Evolutionary conservation across 2,888 invertebrate genomes (phyloP).

Genomic region (Phaedon cochleariae): DNA sequence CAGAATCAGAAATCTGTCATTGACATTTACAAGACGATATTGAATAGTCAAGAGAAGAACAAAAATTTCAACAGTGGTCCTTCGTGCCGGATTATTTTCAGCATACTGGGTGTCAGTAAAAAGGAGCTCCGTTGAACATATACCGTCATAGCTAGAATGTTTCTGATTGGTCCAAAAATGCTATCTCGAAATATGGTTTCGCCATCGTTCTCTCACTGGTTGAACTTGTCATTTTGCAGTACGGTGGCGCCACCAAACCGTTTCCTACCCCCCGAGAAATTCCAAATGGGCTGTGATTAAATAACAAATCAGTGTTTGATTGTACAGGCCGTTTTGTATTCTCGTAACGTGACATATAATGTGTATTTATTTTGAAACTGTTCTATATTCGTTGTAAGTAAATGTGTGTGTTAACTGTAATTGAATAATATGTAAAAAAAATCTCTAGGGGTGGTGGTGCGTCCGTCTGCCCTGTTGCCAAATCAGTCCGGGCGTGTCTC

Average conservation of each 20-base stretch:
- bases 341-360: conserved; percentile 61
- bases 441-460: conserved; percentile 47
- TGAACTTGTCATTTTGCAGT: conserved; percentile 30
- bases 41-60: too few species aligned
- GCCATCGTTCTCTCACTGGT: background rate
- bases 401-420: conserved; percentile 53
- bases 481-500: conserved; percentile 56
- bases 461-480: conserved; percentile 54
- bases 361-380: conserved; percentile 60
- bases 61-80: too few species aligned
- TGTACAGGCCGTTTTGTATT: conserved; percentile 75
- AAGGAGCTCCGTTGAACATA: too few species aligned
- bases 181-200: background rate
- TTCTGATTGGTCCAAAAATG: too few species aligned
- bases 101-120: too few species aligned
- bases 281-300: conserved; percentile 86
- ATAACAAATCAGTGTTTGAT: conserved; percentile 71
- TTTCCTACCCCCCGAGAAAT: conserved; percentile 66
- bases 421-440: conserved; percentile 45
- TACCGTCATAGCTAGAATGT: too few species aligned
- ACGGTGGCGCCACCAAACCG: conserved; percentile 52
- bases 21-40: too few species aligned
- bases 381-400: conserved; percentile 56
- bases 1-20: too few species aligned
- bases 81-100: too few species aligned